Conservation (phyloP, 2,888 invertebrate species). For the Tachina fera region DNA sequence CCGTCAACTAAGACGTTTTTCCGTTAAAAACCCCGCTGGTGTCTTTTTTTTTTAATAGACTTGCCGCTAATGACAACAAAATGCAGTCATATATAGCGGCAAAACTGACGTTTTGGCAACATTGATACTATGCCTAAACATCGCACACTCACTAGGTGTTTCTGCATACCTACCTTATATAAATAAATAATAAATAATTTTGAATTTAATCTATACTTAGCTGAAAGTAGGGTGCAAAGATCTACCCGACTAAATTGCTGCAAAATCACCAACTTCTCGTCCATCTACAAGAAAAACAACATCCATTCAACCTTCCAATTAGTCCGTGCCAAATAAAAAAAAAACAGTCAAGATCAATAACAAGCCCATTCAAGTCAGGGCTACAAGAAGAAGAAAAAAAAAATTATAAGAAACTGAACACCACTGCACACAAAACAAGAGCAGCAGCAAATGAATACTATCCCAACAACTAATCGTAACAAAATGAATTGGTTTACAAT, state of each 20-base stretch:
- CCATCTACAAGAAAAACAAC: slow-evolving; percentile 43
- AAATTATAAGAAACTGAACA: slow-evolving; percentile 7
- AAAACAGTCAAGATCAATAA: slow-evolving; percentile 69
- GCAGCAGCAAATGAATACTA: slow-evolving; percentile 38
- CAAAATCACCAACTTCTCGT: slow-evolving; percentile 15
- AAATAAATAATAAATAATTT: too few relatives aligned
- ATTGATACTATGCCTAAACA: too few relatives aligned
- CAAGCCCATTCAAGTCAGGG: slow-evolving; percentile 69
- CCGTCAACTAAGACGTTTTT: too few relatives aligned
- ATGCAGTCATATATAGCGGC: too few relatives aligned
- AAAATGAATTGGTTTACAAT: slow-evolving; percentile 69
- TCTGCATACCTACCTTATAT: too few relatives aligned
- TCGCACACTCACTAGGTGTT: too few relatives aligned
- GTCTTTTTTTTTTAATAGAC: too few relatives aligned
- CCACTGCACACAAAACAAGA: slow-evolving; percentile 9
- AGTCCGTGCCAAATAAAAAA: slow-evolving; percentile 1
- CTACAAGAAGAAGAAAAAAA: slow-evolving; percentile 28
- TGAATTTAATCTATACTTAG: neutral
- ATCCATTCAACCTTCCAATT: slow-evolving; percentile 16
- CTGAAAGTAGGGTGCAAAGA: slow-evolving; percentile 14
- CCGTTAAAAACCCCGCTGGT: too few relatives aligned
- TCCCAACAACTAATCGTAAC: slow-evolving; percentile 64
- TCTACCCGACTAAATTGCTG: slow-evolving; percentile 35
- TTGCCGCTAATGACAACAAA: too few relatives aligned
- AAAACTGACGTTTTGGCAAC: too few relatives aligned